Conservation (phyloP, 2,888 invertebrate species). For the Pemphredon lugubris region DNA sequence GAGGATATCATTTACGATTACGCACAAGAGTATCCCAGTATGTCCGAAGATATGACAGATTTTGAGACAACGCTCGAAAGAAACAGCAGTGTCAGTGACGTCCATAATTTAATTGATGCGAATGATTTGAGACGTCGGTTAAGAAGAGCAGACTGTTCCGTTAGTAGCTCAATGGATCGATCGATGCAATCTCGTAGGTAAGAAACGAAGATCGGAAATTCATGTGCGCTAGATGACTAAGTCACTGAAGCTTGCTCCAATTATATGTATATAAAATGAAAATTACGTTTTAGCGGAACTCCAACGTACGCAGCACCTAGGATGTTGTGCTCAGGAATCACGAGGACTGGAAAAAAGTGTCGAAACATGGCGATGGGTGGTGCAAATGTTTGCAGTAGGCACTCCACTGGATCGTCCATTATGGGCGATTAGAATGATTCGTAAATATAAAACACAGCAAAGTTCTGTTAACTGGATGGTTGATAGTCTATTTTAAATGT, state of each 20-base stretch:
- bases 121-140: slow-evolving; percentile 59
- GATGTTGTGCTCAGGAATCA: slow-evolving; percentile 66
- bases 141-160: not conserved
- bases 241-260: too few species aligned
- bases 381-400: slow-evolving; percentile 64
- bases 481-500: too few species aligned
- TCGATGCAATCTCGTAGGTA: too few species aligned
- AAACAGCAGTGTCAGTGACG: slow-evolving; percentile 39
- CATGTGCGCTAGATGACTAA: too few species aligned
- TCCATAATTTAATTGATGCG: slow-evolving; percentile 57
- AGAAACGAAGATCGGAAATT: too few species aligned
- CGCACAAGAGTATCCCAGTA: slow-evolving; percentile 50
- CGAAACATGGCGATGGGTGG: slow-evolving; percentile 59
- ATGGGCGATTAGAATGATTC: slow-evolving; percentile 62
- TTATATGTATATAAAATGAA: not conserved
- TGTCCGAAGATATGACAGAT: slow-evolving; percentile 63
- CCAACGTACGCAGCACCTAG: slow-evolving; percentile 46
- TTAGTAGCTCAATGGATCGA: too few species aligned
- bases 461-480: too few species aligned
- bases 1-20: slow-evolving; percentile 66
- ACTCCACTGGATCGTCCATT: slow-evolving; percentile 62
- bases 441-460: too few species aligned
- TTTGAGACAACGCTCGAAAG: slow-evolving; percentile 51
- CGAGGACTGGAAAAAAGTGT: slow-evolving; percentile 71
- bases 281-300: slow-evolving; percentile 57